phyloP scores from a whole-genome alignment of 2,888 invertebrate genomes.

The Anticlea derivata region DNA sequence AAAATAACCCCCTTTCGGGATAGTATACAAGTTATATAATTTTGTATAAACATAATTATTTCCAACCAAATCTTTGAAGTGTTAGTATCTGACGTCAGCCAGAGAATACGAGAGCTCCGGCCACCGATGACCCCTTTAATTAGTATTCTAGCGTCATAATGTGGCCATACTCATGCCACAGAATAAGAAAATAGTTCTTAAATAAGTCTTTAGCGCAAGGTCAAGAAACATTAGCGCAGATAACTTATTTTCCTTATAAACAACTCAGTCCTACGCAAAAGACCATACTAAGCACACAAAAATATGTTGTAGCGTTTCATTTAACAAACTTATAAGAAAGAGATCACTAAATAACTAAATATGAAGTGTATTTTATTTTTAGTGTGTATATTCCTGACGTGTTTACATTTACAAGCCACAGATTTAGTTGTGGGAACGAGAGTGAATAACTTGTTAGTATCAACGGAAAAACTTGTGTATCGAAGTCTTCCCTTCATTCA shows the following conservation, averaged over 20 bases:
- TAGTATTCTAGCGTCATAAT: constrained; percentile 16
- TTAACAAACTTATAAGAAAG: not conserved
- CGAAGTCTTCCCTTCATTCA: constrained; percentile 56
- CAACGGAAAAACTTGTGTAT: constrained; percentile 64
- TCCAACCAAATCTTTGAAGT: too few species aligned
- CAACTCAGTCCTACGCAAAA: constrained; percentile 40
- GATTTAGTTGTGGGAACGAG: constrained; percentile 66
- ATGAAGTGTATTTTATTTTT: constrained; percentile 57
- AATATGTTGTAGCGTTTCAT: constrained; percentile 36
- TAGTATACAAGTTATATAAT: too few species aligned
- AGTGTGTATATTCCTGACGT: constrained; percentile 49
- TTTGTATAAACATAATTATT: too few species aligned
- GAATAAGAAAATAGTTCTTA: constrained; percentile 7
- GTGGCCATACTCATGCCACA: constrained; percentile 1
- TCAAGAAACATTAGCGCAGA: constrained; percentile 49
- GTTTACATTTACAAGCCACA: constrained; percentile 57
- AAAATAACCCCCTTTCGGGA: too few species aligned
- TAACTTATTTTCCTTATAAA: constrained; percentile 53
- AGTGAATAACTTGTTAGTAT: constrained; percentile 68
- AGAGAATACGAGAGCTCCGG: too few species aligned
- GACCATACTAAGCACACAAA: constrained; percentile 42
- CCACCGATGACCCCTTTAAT: constrained; percentile 18
- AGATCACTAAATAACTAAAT: constrained; percentile 37
- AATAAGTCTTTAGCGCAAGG: constrained; percentile 44
- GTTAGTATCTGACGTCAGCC: too few species aligned